Base-by-base conservation (phyloP, 1,140 invertebrate genomes). In the Ganaspis sp. region DNA sequence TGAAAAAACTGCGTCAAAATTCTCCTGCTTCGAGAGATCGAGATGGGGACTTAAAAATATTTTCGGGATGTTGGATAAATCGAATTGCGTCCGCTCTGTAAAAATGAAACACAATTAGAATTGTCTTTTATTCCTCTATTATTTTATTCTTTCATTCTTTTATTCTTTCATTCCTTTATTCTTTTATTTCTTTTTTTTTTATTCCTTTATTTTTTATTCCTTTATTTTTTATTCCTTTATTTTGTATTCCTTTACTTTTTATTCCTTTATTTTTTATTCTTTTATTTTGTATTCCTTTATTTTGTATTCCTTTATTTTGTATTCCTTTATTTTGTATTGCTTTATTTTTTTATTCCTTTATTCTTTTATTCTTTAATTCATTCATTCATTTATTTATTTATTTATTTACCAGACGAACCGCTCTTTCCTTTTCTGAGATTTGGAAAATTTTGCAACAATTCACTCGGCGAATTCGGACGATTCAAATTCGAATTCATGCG, bases 1-100 rank as follows among this genome's bases (percentile, higher is more conserved):
- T 29, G 95, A 94, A 93, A 97, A 98, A n/a, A 99, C 96, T 81
- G 95, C 93, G 80, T 95, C 94, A 89, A 99, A 99, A 78, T 96
- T 96, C 75, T 95, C 93, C 49, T 94, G 92, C 87, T 97, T 94
- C 83, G 95, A 96, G 53, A 99, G 92, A 86, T 95, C 94, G 88
- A 99, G 95, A 75, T 94, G 93, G 6, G 94, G 93, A 86, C 95
- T 94, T 85, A 98, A 93, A 92, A 98, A 99, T 85, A 98, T 95
- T 90, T 94, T 95, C 76, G 97, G 97, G 87, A 98, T 95, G 74
- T 93, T 92, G 75, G 93, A 92, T 19, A 94, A 89, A 87, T 95
- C 94, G 83, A 92, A 91, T 79, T 92, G 88, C 64, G 83, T 83
- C 77, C 86, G 90, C 79, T 92, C 92, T 91, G 76, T 11, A 73